Percentiles rank a stretch among this genome's conserved stretches.
These are phyloP conservation scores for Puntigrus tetrazona DNA, from an alignment of 2,113 vertebrate genomes.

Conservation along the genomic window DNA sequence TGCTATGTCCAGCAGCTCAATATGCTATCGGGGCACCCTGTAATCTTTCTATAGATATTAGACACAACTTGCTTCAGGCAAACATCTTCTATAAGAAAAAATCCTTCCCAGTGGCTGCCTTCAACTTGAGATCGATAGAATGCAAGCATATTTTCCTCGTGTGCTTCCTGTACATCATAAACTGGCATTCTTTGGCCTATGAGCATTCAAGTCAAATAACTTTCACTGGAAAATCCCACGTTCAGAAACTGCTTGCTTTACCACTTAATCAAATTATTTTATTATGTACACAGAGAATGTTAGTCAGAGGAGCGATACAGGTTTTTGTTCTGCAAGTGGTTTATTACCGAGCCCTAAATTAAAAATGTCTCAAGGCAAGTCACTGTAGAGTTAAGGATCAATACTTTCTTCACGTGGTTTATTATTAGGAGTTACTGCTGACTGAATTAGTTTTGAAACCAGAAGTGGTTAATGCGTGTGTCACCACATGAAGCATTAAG, in stretches of 20 bases:
- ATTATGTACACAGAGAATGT: not conserved
- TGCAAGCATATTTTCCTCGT: not conserved
- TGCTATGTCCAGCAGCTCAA: not conserved
- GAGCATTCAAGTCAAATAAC: not conserved
- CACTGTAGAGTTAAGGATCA: not conserved
- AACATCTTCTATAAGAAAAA: not conserved
- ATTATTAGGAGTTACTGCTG: not conserved
- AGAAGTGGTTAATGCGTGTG: not conserved
- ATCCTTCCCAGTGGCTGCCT: not conserved
- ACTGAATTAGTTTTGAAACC: not conserved
- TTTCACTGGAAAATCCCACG: not conserved
- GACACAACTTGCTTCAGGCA: not conserved
- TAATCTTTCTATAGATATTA: conserved; percentile 15
- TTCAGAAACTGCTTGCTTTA: not conserved
- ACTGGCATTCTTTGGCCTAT: not conserved
- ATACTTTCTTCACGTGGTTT: not conserved
- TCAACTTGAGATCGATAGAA: not conserved
- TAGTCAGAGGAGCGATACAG: not conserved
- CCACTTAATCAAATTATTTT: not conserved
- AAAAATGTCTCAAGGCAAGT: not conserved
- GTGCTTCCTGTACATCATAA: not conserved
- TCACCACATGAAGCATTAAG: conserved; percentile 4
- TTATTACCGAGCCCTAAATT: not conserved
- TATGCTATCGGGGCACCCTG: not conserved
- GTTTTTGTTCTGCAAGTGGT: not conserved